Evolutionary conservation across 30 jellyfish, hydroid and myxozoan species (phyloP), one percentile per base, ranked within the genome.

Genomic region (Aurelia coerulea): DNA sequence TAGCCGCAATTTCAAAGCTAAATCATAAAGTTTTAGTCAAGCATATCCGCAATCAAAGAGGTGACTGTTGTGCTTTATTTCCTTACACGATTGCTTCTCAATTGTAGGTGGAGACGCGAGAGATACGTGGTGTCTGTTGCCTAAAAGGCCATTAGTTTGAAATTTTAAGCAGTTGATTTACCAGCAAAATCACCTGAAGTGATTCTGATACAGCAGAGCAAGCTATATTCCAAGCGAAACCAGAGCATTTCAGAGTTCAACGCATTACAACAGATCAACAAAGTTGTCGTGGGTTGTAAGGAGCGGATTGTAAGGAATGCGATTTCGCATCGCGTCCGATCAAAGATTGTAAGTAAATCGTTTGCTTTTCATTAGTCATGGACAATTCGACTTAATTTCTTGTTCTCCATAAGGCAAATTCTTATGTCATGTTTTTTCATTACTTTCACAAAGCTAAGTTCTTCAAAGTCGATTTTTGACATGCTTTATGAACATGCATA

Each of bases 1-100:
- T 65, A 84, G 93, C 81, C 85, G 88, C 88, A 77, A 84, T 66
- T 84, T 84, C 82, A 84, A 84, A 73, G 93, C 79, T 49, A 18
- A 50, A 56, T 51, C 88, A 74, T 51, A 54, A 60, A 84, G 80
- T 84, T 60, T 42, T 84, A 84, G 88, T 84, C 93, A 84, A 73
- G 80, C 93, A 84, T 84, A 74, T 73, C 93, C 93, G 88, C 76
- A 73, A 73, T 84, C 93, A 74, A 73, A 62, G 72, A 67, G 42
- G 75, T 79, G 65, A 41, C 93, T 73, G 93, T 84, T 84, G 93
- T 84, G 41, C 64, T 49, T 73, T 68, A 62, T 83, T 83, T 71
- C 85, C 77, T 62, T 23, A 69, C 79, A 15, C 73, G 52, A 74
- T 73, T 67, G 39, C 75, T 5, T 3, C 46, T 5, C 71, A 14